Evolutionary conservation across 2,113 vertebrate species (phyloP).

Genomic region (Apeltes quadracus): DNA sequence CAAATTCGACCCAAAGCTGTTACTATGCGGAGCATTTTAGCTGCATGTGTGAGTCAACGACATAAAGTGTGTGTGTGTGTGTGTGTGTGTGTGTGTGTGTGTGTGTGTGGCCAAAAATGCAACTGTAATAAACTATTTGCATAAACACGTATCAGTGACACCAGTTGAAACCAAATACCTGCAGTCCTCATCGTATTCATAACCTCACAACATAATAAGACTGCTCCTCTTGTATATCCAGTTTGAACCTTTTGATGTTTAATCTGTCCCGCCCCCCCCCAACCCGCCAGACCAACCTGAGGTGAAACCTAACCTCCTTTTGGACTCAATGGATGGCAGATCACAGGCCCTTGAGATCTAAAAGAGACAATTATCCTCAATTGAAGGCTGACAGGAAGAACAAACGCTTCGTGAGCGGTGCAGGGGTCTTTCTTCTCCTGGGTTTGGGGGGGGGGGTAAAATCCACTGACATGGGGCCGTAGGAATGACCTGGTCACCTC

Average conservation of each 20-base stretch:
- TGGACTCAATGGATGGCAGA: constrained; percentile 80
- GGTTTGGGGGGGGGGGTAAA: constrained; percentile 32
- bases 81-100: not conserved
- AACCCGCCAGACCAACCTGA: constrained; percentile 25
- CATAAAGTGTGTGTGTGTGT: not conserved
- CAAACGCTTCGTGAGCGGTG: constrained; percentile 78
- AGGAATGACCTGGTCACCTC: constrained; percentile 69
- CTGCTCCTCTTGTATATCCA: constrained; percentile 20
- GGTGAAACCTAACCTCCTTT: constrained; percentile 73
- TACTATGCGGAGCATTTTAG: constrained; percentile 11
- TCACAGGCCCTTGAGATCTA: constrained; percentile 78
- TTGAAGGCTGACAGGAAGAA: constrained; percentile 81
- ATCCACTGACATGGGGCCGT: constrained; percentile 53
- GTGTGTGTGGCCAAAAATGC: too few relatives aligned
- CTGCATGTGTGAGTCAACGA: constrained; percentile 4
- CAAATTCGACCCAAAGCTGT: constrained; percentile 48
- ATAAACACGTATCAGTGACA: not conserved
- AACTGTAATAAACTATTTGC: not conserved
- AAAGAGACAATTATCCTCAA: constrained; percentile 85
- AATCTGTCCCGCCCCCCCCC: not conserved
- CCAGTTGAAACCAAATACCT: not conserved
- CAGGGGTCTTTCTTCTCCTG: constrained; percentile 69
- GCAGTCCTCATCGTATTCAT: not conserved
- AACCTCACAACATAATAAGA: not conserved
- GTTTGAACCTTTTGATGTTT: constrained; percentile 47